Percentiles rank a stretch among this genome's conserved stretches.
Conservation (phyloP, 2,797 vertebrate genomes). For the Manis crassicaudata region DNA sequence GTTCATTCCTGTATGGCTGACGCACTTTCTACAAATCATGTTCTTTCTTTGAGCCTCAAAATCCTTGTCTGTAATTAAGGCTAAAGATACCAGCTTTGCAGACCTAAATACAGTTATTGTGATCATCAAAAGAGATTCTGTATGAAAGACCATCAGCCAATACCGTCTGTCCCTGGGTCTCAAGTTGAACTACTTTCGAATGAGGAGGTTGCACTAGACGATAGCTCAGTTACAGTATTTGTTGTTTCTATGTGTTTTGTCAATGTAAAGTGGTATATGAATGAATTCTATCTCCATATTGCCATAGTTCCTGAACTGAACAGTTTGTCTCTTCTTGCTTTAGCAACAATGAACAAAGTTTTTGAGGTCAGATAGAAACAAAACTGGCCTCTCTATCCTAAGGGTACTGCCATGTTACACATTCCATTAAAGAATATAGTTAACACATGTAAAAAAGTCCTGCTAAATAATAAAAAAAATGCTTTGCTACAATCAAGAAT, state of each 20-base stretch:
- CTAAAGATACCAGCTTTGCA: background rate
- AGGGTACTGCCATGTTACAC: background rate
- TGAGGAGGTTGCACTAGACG: background rate
- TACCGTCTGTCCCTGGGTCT: background rate
- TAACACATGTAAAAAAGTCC: background rate
- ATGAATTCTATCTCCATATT: background rate
- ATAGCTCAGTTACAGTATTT: background rate
- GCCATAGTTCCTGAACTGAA: background rate
- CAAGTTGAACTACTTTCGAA: background rate
- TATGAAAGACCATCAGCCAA: background rate
- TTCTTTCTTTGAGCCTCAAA: constrained; percentile 5
- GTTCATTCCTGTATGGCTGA: background rate
- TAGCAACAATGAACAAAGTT: background rate
- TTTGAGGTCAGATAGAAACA: background rate
- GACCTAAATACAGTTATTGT: background rate
- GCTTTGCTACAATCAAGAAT: background rate
- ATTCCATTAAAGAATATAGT: background rate
- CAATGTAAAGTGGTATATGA: background rate
- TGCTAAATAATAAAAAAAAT: constrained; percentile 1
- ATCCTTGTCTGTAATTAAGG: background rate
- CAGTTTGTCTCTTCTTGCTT: background rate
- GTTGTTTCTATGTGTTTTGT: background rate
- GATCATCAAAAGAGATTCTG: background rate
- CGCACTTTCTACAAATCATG: background rate
- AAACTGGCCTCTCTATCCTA: background rate